Evolutionary conservation across 2,113 vertebrate species (phyloP), one percentile per base, ranked within the genome.

Genomic region (Monopterus albus): DNA sequence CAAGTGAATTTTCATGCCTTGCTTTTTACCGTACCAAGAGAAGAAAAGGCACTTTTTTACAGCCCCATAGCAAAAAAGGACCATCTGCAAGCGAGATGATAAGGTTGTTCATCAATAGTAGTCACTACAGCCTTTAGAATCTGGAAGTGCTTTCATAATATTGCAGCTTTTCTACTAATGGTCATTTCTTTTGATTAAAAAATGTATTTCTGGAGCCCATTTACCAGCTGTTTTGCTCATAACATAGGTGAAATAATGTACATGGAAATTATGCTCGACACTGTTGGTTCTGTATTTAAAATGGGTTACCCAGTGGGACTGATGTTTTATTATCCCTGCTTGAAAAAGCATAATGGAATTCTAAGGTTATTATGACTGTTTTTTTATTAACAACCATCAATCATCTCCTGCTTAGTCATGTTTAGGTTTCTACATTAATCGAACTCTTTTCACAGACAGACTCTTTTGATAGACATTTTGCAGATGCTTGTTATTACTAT

Each of bases 1-100:
- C 40, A 67, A 78, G 21, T 29, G 43, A n/a, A 55, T 69, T 75
- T 59, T 81, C 40, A 52, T 70, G 20, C 25, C 9, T 47, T 61
- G 13, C 17, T 46, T 67, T 66, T 36, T 29, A 11, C 33, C 46
- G 70, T 15, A 43, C 11, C 38, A n/a, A 11, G 56, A 50, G 3
- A 43, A 13, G 50, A 50, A 46, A 39, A 45, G 6, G 2, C 2
- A 2, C 11, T 18, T 38, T 69, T 40, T 56, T 52, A 42, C 15
- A 20, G 9, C 26, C 25, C n/a, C 45, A 17, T 7, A 7, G 53
- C 58, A 62, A 3, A 28, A 51, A 62, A 51, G 43, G 47, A 68
- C 52, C 45, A 17, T 70, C 40, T 77, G 55, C 18, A 15, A 20
- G 8, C 46, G 26, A 64, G 53, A 58, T 28, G 40, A 77, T 78